phyloP scores from a whole-genome alignment of 2,797 vertebrate species.

The Eupleurogrammus muticus region DNA sequence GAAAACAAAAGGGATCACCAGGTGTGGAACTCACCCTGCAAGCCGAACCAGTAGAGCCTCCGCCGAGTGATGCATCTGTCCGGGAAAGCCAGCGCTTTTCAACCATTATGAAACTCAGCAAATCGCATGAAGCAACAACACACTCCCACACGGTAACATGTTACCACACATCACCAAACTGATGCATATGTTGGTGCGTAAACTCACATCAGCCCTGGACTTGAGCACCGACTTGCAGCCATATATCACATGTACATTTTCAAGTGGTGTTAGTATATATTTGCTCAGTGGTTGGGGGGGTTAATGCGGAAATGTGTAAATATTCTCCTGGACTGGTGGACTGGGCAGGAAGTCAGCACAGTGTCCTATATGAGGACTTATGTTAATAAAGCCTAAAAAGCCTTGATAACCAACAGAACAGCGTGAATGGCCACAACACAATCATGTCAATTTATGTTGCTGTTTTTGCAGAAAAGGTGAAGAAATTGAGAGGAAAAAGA shows the following conservation, averaged over 20 bases:
- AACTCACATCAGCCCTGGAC: conserved; percentile 7
- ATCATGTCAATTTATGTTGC: too few relatives aligned
- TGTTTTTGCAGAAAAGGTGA: not conserved
- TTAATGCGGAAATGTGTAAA: conserved; percentile 55
- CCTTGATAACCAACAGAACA: not conserved
- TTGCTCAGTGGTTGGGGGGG: conserved; percentile 38
- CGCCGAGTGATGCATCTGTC: not conserved
- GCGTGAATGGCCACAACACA: too few relatives aligned
- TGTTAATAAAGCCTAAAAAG: not conserved
- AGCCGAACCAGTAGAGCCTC: conserved; percentile 22
- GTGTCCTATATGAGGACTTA: not conserved
- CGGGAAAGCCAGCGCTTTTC: conserved; percentile 16
- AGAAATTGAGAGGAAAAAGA: not conserved
- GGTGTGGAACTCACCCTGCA: conserved; percentile 45
- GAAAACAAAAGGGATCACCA: conserved; percentile 49
- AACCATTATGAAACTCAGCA: not conserved
- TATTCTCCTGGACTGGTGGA: conserved; percentile 36
- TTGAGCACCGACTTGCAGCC: conserved; percentile 27
- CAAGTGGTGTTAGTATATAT: conserved; percentile 47
- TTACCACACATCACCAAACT: conserved; percentile 1
- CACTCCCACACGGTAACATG: not conserved
- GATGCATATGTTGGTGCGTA: not conserved
- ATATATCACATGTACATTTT: conserved; percentile 39
- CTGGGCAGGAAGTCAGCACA: conserved; percentile 19
- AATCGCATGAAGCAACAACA: conserved; percentile 18